Conservation (phyloP, 2,888 invertebrate genomes). For the Saturnia japonica region DNA sequence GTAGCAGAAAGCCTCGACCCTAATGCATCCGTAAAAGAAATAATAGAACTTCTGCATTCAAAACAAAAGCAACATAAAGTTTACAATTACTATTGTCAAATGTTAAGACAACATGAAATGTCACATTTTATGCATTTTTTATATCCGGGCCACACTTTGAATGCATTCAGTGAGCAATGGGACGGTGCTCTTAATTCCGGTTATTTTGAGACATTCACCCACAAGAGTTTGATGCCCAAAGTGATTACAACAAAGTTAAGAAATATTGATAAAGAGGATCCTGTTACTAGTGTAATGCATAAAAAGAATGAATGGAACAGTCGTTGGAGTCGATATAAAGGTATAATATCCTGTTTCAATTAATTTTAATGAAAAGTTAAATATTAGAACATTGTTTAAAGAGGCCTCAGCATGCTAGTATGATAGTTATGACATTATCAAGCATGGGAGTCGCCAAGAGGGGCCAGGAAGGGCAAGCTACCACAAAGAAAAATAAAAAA, state of each 20-base stretch:
- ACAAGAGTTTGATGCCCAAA: slow-evolving; percentile 61
- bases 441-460: too few species aligned
- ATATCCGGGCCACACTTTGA: slow-evolving; percentile 56
- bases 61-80: slow-evolving; percentile 48
- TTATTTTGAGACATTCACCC: slow-evolving; percentile 63
- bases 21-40: slow-evolving; percentile 51
- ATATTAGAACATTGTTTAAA: not conserved
- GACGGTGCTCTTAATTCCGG: slow-evolving; percentile 59
- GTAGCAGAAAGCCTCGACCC: slow-evolving; percentile 52
- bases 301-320: slow-evolving; percentile 58
- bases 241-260: slow-evolving; percentile 50
- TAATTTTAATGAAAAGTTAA: not conserved
- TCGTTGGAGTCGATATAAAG: slow-evolving; percentile 31
- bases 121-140: slow-evolving; percentile 39
- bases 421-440: too few species aligned
- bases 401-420: too few species aligned
- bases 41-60: slow-evolving; percentile 48
- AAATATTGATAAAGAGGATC: slow-evolving; percentile 54
- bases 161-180: slow-evolving; percentile 61
- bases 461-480: too few species aligned
- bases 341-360: not conserved
- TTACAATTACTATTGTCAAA: slow-evolving; percentile 47
- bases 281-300: slow-evolving; percentile 53
- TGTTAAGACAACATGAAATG: slow-evolving; percentile 43
- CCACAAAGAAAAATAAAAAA: too few species aligned